Base-by-base conservation (phyloP, 2,888 invertebrate species). In the Lamproptera curius region DNA sequence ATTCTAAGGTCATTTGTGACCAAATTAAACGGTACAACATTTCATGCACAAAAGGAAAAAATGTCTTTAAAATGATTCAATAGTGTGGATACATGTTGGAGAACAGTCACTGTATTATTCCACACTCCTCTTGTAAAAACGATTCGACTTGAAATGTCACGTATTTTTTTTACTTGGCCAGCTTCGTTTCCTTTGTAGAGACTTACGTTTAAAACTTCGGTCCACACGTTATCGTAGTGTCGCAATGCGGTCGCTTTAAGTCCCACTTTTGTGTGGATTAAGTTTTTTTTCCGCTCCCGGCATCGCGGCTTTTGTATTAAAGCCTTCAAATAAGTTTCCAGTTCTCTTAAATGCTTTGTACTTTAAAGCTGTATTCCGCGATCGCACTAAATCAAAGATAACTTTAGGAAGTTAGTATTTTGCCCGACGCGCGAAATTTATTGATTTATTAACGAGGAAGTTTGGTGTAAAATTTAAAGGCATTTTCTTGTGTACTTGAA, bases 181-280 rank as follows among this genome's bases (percentile, higher is more conserved):
- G n/a, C n/a, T n/a, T n/a, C n/a, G n/a, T n/a, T 31, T n/a, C 40
- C 36, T 46, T 42, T 39, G 51, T 47, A 35, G 38, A 48, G 45
- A 46, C 52, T 50, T 54, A 50, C 41, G 46, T 50, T 39, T 46
- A 48, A 54, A 49, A 49, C 40, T 46, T 42, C 45, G 47, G 54
- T 49, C 48, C 41, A 47, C 54, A 54, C 52, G 54, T 52, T 50
- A 51, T 52, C 51, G 43, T 36, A 44, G 33, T 51, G 51, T 47
- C 51, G 56, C 56, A 56, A 42, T 56, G 56, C 56, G 54, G 56
- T 52, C 40, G 48, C 46, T 47, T 52, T 52, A 49, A 50, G 52
- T 51, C 44, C 51, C 40, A 46, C 48, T 54, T 56, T 56, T 52
- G 52, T 54, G 41, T 44, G 46, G 43, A 52, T 52, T 54, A 50